Evolutionary conservation across 2,888 invertebrate genomes (phyloP), one percentile per base, ranked within the genome.

Genomic region (Andrena haemorrhoa): DNA sequence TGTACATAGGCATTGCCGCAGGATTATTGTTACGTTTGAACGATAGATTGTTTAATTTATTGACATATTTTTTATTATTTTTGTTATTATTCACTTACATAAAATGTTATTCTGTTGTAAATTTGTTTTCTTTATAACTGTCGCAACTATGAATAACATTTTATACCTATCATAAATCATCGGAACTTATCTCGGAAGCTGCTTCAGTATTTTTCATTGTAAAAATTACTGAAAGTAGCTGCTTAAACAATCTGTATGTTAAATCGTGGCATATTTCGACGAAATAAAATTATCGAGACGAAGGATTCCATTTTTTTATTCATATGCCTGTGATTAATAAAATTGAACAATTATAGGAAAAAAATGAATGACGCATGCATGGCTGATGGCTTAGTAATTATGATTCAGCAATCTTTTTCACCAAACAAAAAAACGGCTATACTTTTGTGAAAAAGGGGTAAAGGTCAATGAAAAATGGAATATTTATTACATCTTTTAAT

Each of bases 401-500:
- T 12, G 41, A 16, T 5, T 41, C 41, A 0, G 41, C 41, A 16
- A 41, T 41, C 16, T 41, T 41, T 41, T 5, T 35, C 35, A 35
- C 35, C 2, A 1, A 41, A 3, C 29, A 2, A 16, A 41, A 41
- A 41, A 4, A 3, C 41, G 41, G 12, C 1, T 12, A 41, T 1
- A 16, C 41, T 41, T 41, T 12, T 16, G 12, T 41, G 41, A 41
- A 82, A 86, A 77, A 73, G 75, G 87, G 87, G 70, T 82, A 63
- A 66, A 86, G 79, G 79, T 82, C 69, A 88, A 88, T 88, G 84
- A 89, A 89, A 88, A 88, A 83, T 87, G 86, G 83, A 89, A 88
- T 87, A 89, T 89, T 89, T 89, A 87, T 88, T 90, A 89, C 73
- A 83, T 79, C 88, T 85, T 90, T 89, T 88, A 84, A 89, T 89